Base-by-base conservation (phyloP, 2,113 vertebrate species). In the Chelonoidis abingdonii region DNA sequence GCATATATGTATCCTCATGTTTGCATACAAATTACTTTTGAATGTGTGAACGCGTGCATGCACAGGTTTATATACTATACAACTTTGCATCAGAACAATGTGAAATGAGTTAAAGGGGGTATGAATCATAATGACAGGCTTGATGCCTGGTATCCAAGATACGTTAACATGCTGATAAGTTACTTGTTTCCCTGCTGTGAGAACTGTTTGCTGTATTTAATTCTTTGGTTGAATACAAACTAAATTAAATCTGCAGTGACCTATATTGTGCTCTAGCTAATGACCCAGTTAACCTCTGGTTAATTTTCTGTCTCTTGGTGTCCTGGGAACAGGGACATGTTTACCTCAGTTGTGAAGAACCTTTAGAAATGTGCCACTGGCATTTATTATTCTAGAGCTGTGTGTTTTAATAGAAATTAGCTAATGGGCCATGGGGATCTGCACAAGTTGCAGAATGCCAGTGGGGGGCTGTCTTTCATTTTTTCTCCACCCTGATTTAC, bases 261-360 rank as follows among this genome's bases (percentile, higher is more conserved):
- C 98, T 97, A 38, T 94, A 98, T 98, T 98, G 98, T 98, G 93
- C 82, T 92, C 27, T 88, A 78, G 96, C 97, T 95, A 98, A 97
- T 97, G 98, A 98, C 98, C 98, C 97, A 96, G 97, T 98, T 98
- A 98, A 98, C 98, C 98, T 95, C 96, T 89, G 95, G 97, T 97
- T 97, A 95, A 94, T 97, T 97, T 97, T 96, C 96, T 98, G 97
- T 97, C 88, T 94, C 96, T 93, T 56, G 35, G 97, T 98, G 97
- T 98, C 98, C 98, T 98, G 98, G 98, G 98, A 98, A 99, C 97
- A 95, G 97, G 89, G 89, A 95, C 92, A 93, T 96, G 97, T 98
- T 98, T 98, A 97, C 97, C 97, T 96, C 93, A 22, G 84, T 93
- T 87, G 96, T 97, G 97, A 98, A 98, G 98, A 97, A 97, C 95